Conservation (phyloP, 2,113 vertebrate species). For the Lepus timidus region DNA sequence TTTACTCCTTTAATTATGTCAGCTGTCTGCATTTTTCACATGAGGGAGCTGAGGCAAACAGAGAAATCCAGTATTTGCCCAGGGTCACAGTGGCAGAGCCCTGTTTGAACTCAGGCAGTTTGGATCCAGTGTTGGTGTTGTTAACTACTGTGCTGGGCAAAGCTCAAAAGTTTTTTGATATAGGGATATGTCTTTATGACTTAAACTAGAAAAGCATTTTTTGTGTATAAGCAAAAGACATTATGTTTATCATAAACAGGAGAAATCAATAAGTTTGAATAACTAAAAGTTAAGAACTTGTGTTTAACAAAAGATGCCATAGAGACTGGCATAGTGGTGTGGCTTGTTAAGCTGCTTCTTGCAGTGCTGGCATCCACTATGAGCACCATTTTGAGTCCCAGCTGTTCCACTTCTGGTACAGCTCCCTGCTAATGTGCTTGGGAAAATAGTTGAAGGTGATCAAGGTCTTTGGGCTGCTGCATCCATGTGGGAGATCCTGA, state of each 20-base stretch:
- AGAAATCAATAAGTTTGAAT: slow-evolving; percentile 7
- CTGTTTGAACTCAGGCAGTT: not conserved
- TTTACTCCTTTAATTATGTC: not conserved
- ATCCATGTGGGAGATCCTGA: too few relatives aligned
- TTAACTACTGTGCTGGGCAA: not conserved
- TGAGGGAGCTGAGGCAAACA: not conserved
- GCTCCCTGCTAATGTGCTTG: too few relatives aligned
- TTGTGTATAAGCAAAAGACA: not conserved
- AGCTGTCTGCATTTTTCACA: not conserved
- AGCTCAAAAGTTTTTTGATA: not conserved
- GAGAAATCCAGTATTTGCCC: not conserved
- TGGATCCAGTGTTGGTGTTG: not conserved
- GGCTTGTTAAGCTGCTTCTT: too few relatives aligned
- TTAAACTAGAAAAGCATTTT: not conserved
- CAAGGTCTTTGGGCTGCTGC: too few relatives aligned
- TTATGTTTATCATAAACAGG: slow-evolving; percentile 39
- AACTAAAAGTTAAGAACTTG: slow-evolving; percentile 38
- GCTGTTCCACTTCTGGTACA: too few relatives aligned
- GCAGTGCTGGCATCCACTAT: too few relatives aligned
- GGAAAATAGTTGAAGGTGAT: too few relatives aligned
- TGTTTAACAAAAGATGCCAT: not conserved
- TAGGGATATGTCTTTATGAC: slow-evolving; percentile 35
- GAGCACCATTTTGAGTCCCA: too few relatives aligned
- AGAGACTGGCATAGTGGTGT: too few relatives aligned
- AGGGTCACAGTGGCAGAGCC: not conserved